Percentiles rank a stretch among this genome's conserved stretches.
phyloP scores from a whole-genome alignment of 2,113 vertebrate genomes.

The Okapia johnstoni region DNA sequence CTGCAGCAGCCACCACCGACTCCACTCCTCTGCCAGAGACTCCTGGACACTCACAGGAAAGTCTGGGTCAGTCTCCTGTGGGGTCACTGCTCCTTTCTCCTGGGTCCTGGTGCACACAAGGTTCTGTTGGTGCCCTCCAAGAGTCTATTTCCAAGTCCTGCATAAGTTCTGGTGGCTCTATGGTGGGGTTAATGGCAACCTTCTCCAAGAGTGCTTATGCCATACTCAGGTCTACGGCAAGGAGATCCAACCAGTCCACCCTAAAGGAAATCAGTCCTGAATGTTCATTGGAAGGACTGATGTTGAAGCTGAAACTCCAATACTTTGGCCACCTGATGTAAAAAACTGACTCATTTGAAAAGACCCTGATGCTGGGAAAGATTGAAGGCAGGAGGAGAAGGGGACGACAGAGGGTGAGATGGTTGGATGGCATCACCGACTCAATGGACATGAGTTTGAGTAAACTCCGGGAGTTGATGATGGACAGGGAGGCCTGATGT shows the following conservation, averaged over 20 bases:
- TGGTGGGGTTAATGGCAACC: neutral
- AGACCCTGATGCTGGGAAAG: neutral
- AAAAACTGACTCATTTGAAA: neutral
- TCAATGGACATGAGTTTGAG: neutral
- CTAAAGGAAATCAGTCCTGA: neutral
- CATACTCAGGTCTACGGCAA: neutral
- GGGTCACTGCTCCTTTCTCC: neutral
- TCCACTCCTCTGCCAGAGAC: rapidly evolving
- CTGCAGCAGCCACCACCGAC: neutral
- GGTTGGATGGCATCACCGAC: neutral
- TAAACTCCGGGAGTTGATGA: rapidly evolving
- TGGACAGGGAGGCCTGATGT: neutral
- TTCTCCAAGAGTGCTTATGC: neutral
- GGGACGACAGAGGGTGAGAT: neutral
- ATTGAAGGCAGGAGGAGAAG: neutral
- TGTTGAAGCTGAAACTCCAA: neutral
- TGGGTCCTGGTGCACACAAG: neutral
- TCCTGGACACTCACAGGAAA: neutral
- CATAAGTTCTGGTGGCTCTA: rapidly evolving
- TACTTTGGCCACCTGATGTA: neutral
- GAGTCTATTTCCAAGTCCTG: neutral
- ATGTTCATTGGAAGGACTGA: neutral
- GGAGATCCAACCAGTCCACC: neutral
- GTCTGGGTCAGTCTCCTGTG: neutral
- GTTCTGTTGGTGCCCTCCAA: neutral